Percentiles rank a stretch among this genome's conserved stretches.
These are phyloP conservation scores for Brachionus koreanus DNA, from an alignment of 1,140 invertebrate genomes.

Conservation along the genomic window DNA sequence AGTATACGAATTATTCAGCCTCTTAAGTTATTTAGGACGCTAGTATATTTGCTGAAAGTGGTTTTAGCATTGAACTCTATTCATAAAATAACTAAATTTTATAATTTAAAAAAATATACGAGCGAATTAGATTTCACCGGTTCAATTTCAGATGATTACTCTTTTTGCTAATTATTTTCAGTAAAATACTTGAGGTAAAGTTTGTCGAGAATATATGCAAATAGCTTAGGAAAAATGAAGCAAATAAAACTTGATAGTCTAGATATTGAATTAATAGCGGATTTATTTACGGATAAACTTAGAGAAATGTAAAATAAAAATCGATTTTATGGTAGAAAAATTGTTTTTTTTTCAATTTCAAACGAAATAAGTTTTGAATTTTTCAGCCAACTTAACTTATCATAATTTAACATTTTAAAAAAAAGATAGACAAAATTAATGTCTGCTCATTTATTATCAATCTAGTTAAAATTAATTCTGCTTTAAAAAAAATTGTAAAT, in stretches of 20 bases:
- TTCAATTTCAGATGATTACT: not conserved
- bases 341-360: not conserved
- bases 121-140: not conserved
- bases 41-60: not conserved
- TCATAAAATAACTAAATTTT: not conserved
- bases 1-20: slow-evolving; percentile 2
- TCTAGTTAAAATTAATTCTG: no score
- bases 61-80: not conserved
- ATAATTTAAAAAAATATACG: not conserved
- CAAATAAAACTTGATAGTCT: not conserved
- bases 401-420: not conserved
- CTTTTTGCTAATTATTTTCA: not conserved
- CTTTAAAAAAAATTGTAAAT: no score
- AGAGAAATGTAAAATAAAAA: not conserved
- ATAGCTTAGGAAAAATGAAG: not conserved
- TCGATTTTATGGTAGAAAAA: not conserved
- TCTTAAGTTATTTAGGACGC: not conserved
- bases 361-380: not conserved
- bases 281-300: not conserved
- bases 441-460: not conserved
- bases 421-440: not conserved
- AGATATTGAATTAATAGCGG: not conserved
- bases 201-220: not conserved
- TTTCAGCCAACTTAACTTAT: not conserved
- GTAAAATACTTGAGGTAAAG: not conserved